Percentiles rank a stretch among this genome's conserved stretches.
Evolutionary conservation across 2,113 vertebrate species (phyloP).

Genomic region (Sula dactylatra): DNA sequence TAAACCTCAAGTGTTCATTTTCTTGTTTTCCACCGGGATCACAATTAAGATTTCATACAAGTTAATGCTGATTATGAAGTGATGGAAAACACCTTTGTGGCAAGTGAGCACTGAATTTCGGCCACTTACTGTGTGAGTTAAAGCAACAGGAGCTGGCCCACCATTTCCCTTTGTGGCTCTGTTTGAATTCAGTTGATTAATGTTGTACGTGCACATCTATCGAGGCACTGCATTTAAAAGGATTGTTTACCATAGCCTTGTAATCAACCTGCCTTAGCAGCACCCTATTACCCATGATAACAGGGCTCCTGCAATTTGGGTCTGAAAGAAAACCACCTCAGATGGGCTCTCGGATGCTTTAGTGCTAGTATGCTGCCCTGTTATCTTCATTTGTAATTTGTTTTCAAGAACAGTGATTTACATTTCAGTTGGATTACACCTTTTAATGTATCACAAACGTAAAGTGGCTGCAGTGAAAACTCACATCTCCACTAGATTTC

Average conservation of each 20-base stretch:
- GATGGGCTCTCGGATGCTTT: conserved; percentile 73
- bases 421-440: conserved; percentile 94
- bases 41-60: conserved; percentile 51
- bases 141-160: conserved; percentile 19
- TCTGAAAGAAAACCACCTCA: conserved; percentile 68
- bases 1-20: neutral
- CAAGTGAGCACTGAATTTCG: conserved; percentile 10
- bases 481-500: conserved; percentile 77
- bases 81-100: neutral
- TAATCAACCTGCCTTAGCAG: conserved; percentile 86
- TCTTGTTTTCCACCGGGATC: neutral
- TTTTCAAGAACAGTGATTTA: conserved; percentile 94
- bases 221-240: conserved; percentile 67
- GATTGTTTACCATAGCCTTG: conserved; percentile 85
- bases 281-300: conserved; percentile 83
- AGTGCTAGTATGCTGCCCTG: conserved; percentile 76
- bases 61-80: neutral
- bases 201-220: conserved; percentile 71
- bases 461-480: conserved; percentile 78
- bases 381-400: conserved; percentile 88
- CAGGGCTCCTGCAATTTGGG: conserved; percentile 81
- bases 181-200: conserved; percentile 80
- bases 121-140: conserved; percentile 64
- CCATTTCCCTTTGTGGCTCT: conserved; percentile 27
- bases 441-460: conserved; percentile 82